Conservation (phyloP, 2,797 vertebrate species). For the Vireo griseus region DNA sequence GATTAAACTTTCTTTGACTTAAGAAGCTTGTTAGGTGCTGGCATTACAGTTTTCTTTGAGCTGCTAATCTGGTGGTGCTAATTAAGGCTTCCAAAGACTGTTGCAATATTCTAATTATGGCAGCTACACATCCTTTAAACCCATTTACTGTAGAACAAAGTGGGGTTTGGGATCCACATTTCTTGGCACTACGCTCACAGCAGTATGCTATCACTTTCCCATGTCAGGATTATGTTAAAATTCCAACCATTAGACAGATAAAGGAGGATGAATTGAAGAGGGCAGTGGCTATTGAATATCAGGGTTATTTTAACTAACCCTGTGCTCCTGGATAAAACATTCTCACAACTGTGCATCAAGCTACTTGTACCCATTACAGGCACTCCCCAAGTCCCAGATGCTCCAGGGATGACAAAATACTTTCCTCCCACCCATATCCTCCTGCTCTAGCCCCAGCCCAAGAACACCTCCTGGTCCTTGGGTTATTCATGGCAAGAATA, state of each 20-base stretch:
- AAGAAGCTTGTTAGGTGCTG: background rate
- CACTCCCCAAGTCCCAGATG: background rate
- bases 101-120: conserved; percentile 6
- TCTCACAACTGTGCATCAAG: background rate
- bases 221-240: background rate
- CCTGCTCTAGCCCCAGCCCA: background rate
- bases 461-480: background rate
- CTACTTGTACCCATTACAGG: rapidly evolving
- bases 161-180: background rate
- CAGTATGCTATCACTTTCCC: rapidly evolving
- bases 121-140: background rate
- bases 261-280: background rate
- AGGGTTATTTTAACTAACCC: background rate
- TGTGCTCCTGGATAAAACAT: background rate
- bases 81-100: conserved; percentile 19
- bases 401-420: background rate
- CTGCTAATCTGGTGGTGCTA: conserved; percentile 10
- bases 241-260: background rate
- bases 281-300: background rate
- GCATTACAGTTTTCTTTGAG: background rate
- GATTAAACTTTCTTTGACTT: conserved; percentile 8
- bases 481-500: background rate
- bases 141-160: background rate
- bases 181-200: background rate
- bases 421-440: background rate